Percentiles rank a stretch among this genome's conserved stretches.
These are phyloP conservation scores for Alauda arvensis DNA, from an alignment of 2,797 vertebrate genomes.

Conservation along the genomic window DNA sequence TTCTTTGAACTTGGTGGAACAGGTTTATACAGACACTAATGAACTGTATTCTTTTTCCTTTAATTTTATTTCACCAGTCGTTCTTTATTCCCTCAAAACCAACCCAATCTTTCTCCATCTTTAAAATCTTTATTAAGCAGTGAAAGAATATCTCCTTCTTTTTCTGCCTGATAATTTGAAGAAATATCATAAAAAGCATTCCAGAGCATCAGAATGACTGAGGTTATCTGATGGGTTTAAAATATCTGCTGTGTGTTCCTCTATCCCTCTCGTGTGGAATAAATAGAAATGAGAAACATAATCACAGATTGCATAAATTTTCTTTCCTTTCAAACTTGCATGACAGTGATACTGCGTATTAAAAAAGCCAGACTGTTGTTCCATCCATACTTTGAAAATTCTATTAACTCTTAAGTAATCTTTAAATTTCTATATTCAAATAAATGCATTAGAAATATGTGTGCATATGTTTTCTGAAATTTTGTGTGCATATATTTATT, in stretches of 20 bases:
- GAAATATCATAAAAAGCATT: not conserved
- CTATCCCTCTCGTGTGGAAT: not conserved
- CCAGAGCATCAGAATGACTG: not conserved
- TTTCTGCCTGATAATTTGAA: not conserved
- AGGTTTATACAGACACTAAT: not conserved
- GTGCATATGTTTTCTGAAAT: not conserved
- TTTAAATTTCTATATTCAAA: not conserved
- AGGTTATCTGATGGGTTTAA: not conserved
- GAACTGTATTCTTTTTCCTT: not conserved
- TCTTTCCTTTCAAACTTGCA: not conserved
- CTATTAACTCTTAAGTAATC: not conserved
- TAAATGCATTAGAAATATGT: not conserved
- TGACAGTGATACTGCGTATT: not conserved
- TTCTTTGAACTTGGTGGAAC: not conserved
- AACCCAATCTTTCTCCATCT: not conserved
- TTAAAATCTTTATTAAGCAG: not conserved
- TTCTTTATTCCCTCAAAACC: not conserved
- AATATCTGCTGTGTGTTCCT: not conserved
- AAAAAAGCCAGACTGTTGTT: not conserved
- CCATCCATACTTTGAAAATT: not conserved
- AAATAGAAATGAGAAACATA: not conserved
- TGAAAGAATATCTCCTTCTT: not conserved
- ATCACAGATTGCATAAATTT: not conserved
- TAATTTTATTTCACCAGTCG: not conserved
- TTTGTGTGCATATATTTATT: not conserved